phyloP scores from a whole-genome alignment of 64 coral and sea anemone genomes.

The Stichodactyla helianthus region DNA sequence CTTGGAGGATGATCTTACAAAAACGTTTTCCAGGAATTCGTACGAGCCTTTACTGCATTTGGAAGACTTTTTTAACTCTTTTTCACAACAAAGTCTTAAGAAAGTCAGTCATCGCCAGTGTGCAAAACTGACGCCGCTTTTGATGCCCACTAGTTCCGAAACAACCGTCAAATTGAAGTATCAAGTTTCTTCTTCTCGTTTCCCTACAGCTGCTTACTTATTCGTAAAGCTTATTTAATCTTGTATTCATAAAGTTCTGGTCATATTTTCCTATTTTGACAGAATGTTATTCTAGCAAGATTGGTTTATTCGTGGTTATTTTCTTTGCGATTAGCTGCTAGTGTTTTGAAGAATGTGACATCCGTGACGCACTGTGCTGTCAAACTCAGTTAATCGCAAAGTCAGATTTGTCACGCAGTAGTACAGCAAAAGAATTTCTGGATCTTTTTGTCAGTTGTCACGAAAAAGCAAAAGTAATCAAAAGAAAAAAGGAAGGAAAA shows the following conservation, averaged over 20 bases:
- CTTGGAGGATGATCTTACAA: too few species aligned
- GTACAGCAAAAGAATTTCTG: not conserved
- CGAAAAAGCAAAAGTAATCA: too few species aligned
- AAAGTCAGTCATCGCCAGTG: not conserved
- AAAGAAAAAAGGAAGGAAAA: not conserved
- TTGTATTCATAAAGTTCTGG: not conserved
- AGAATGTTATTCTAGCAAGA: not conserved
- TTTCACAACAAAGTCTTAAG: not conserved
- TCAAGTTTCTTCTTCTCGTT: not conserved
- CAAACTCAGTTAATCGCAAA: not conserved
- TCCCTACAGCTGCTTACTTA: not conserved
- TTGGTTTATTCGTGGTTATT: not conserved
- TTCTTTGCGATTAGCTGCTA: not conserved
- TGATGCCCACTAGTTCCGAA: not conserved
- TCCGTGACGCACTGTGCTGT: not conserved
- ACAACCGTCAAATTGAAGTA: not conserved
- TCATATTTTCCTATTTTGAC: conserved; percentile 1
- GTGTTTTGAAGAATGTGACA: not conserved
- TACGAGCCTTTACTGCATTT: too few species aligned
- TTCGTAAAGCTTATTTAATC: not conserved
- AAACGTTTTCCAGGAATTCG: too few species aligned
- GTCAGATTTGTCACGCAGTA: not conserved
- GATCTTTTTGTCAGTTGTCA: not conserved
- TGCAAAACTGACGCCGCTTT: not conserved
- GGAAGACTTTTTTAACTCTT: too few species aligned